Percentiles rank a stretch among this genome's conserved stretches.
Evolutionary conservation across 2,113 vertebrate genomes (phyloP).

Genomic region (Bostrychus sinensis): DNA sequence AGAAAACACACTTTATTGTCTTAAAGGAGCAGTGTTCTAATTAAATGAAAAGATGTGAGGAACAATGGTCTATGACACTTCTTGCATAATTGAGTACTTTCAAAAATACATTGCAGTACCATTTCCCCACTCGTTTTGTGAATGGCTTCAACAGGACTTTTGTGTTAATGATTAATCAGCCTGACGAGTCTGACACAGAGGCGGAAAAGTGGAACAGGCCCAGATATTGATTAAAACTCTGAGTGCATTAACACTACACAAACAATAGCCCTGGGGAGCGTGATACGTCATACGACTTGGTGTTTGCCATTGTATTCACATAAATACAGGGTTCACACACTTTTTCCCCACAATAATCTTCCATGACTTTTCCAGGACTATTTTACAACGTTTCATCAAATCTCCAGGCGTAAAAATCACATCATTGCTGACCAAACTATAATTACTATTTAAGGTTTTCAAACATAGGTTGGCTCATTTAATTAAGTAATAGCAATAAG

Average conservation of each 20-base stretch:
- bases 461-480: no score
- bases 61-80: conserved; percentile 34
- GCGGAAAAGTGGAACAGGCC: conserved; percentile 42
- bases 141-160: conserved; percentile 50
- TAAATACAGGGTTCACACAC: conserved; percentile 1
- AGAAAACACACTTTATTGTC: conserved; percentile 8
- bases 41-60: conserved; percentile 52
- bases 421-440: no score
- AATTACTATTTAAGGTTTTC: no score
- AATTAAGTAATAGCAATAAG: no score
- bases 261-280: conserved; percentile 50
- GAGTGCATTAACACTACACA: conserved; percentile 65
- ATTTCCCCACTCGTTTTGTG: conserved; percentile 44
- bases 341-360: no score
- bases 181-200: conserved; percentile 40
- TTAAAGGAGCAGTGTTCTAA: conserved; percentile 31
- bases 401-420: no score
- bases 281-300: conserved; percentile 30
- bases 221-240: conserved; percentile 61
- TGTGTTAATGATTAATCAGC: conserved; percentile 65
- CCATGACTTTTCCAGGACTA: no score
- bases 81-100: conserved; percentile 43
- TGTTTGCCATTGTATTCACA: conserved; percentile 9
- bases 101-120: conserved; percentile 39
- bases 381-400: no score